These are phyloP conservation scores for Anguilla marmorata DNA, from an alignment of 2,797 vertebrate genomes.

Conservation along the genomic window DNA sequence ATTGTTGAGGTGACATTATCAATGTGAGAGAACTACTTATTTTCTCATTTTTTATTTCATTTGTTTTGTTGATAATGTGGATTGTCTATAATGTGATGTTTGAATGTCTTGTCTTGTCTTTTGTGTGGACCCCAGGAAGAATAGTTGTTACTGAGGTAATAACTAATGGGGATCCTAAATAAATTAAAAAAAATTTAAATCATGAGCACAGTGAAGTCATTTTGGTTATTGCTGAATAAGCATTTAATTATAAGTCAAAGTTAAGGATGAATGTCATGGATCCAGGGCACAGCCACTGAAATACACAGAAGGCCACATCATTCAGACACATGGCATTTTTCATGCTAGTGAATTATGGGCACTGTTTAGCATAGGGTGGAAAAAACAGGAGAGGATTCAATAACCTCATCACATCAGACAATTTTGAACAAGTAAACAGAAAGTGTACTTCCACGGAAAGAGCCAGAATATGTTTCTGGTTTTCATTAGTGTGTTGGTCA, in stretches of 20 bases:
- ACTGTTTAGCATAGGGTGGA: not conserved
- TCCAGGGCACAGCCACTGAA: not conserved
- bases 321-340: not conserved
- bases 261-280: not conserved
- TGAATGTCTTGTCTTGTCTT: too few species aligned
- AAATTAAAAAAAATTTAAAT: too few species aligned
- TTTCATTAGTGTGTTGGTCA: constrained; percentile 74
- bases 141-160: too few species aligned
- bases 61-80: too few species aligned
- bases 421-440: constrained; percentile 66
- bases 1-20: too few species aligned
- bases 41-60: too few species aligned
- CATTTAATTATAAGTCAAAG: not conserved
- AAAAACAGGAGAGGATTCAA: not conserved
- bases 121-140: too few species aligned
- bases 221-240: not conserved
- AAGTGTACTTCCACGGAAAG: constrained; percentile 61
- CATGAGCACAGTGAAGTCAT: not conserved
- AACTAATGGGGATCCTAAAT: too few species aligned
- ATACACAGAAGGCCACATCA: not conserved
- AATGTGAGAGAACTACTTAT: too few species aligned
- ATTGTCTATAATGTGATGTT: too few species aligned
- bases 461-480: constrained; percentile 52
- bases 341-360: not conserved
- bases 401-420: constrained; percentile 27